Conservation (phyloP, 2,797 vertebrate genomes). For the Menidia menidia region DNA sequence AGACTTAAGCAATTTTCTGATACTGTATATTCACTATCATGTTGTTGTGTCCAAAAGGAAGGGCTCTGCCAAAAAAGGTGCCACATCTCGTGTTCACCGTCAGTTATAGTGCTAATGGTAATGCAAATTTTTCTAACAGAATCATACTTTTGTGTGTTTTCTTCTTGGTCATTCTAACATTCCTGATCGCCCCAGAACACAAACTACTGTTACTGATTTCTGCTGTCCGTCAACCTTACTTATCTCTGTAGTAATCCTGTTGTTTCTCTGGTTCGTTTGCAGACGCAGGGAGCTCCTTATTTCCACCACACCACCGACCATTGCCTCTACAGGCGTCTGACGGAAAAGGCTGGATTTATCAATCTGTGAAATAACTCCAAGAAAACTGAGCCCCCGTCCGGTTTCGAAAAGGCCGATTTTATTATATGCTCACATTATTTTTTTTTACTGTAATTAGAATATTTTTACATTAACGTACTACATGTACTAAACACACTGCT, state of each 20-base stretch:
- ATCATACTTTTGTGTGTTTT: background rate
- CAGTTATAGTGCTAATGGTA: constrained; percentile 23
- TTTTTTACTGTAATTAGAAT: too few relatives aligned
- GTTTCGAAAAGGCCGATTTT: too few relatives aligned
- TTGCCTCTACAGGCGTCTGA: background rate
- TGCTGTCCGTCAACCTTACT: background rate
- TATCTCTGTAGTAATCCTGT: background rate
- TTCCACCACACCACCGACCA: background rate
- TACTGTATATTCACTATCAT: background rate
- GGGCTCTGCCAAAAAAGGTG: background rate
- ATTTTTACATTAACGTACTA: too few relatives aligned
- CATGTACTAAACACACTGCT: too few relatives aligned
- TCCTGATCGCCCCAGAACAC: background rate
- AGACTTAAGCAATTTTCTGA: accelerated
- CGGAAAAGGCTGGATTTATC: accelerated
- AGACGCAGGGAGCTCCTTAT: background rate
- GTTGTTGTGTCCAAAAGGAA: constrained; percentile 27
- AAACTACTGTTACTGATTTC: too few relatives aligned
- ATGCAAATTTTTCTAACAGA: background rate
- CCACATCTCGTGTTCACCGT: constrained; percentile 3
- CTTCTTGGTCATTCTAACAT: too few relatives aligned
- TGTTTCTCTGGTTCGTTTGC: background rate
- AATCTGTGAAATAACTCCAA: too few relatives aligned
- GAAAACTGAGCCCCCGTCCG: too few relatives aligned
- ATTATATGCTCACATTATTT: too few relatives aligned